Evolutionary conservation across 1,140 invertebrate genomes (phyloP).

Genomic region (Heterodera schachtii): DNA sequence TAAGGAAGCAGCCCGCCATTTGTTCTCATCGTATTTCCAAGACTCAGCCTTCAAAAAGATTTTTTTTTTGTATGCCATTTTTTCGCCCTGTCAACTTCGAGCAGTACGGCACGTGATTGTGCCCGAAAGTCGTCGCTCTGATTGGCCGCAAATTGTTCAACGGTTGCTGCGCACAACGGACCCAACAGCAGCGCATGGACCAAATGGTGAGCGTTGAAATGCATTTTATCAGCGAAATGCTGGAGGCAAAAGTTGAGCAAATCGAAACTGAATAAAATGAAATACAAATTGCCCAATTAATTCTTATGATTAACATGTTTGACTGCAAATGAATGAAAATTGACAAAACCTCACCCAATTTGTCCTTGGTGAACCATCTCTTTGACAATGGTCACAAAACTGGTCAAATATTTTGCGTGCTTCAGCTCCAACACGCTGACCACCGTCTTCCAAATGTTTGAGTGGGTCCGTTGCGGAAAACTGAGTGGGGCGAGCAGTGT

Average conservation of each 20-base stretch:
- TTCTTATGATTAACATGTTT: too few species aligned
- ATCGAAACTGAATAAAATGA: slow-evolving; percentile 15
- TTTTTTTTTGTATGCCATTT: not conserved
- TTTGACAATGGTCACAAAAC: not conserved
- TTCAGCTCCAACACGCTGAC: slow-evolving; percentile 16
- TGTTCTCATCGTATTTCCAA: slow-evolving; percentile 15
- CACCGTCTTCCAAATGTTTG: slow-evolving; percentile 17
- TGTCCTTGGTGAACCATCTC: not conserved
- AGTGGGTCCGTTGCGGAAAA: not conserved
- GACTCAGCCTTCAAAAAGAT: slow-evolving; percentile 7
- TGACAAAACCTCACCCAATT: not conserved
- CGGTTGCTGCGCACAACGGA: slow-evolving; percentile 10
- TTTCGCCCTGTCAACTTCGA: not conserved
- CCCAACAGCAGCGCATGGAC: slow-evolving; percentile 9
- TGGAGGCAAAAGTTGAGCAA: slow-evolving; percentile 19
- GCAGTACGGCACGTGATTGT: slow-evolving; percentile 5
- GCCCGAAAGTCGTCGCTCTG: slow-evolving; percentile 18
- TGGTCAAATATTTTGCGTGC: not conserved
- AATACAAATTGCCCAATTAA: not conserved
- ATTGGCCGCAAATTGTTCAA: slow-evolving; percentile 9
- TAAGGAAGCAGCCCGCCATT: not conserved
- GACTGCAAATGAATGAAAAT: not conserved
- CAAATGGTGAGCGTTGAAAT: not conserved
- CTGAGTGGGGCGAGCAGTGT: slow-evolving; percentile 15
- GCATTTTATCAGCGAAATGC: not conserved